Evolutionary conservation across 2,797 vertebrate genomes (phyloP), one percentile per base, ranked within the genome.

Genomic region (Anguilla anguilla): DNA sequence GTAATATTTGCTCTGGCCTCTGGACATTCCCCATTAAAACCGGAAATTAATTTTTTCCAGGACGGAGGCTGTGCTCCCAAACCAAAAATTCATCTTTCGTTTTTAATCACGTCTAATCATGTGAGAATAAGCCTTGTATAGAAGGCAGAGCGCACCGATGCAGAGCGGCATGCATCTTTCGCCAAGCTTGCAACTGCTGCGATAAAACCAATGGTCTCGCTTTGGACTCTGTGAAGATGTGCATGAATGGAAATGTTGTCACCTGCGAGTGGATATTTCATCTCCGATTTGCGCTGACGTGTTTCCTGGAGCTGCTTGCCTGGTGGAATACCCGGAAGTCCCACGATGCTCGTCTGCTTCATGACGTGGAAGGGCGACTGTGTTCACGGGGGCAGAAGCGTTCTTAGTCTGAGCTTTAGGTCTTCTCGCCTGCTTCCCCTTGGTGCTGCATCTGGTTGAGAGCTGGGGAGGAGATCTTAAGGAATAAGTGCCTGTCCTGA

Each of bases 41-140:
- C 9, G 0, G 4, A 79, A n/a, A 46, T 9, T 25, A 31, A 82
- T 7, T 17, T 82, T 6, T 82, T 25, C 43, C 7, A 2, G 5
- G 15, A 22, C 22, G 5, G 17, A 79, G 6, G 15, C 74, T 51
- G 3, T 39, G 79, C 25, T 49, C 22, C 19, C 46, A 82, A 25
- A 82, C 19, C 17, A 3, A 82, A 82, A 28, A 53, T 49, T 11
- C 6, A 51, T 1, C 43, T 6, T 7, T 82, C 17, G 87, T 53
- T 79, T 57, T 81, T 85, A 57, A 69, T 55, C 53, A 85, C 77
- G 84, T 86, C 89, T 92, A 93, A 90, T 94, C 94, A 94, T 94
- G 94, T 94, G 94, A 92, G 92, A 94, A 94, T 92, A 90, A 89
- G 89, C 84, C 7, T 85, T 88, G 90, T 93, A 94, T 93, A 93